Conservation (phyloP, 2,113 vertebrate species). For the Blennius ocellaris region DNA sequence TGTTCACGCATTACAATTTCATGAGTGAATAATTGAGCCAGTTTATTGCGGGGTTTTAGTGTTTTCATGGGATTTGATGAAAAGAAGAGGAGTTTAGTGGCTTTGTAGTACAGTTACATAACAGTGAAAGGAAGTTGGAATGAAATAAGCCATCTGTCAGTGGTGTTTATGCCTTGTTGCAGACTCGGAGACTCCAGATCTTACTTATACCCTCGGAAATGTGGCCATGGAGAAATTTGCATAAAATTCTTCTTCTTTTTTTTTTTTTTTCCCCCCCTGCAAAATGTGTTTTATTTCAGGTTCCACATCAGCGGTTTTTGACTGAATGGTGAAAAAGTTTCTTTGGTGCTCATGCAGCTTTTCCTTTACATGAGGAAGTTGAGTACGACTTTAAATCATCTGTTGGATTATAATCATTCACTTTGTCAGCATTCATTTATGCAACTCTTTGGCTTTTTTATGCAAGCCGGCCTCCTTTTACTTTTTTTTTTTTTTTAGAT, state of each 20-base stretch:
- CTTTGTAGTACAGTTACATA: neutral
- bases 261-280: too few species aligned
- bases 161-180: neutral
- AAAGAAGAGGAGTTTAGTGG: neutral
- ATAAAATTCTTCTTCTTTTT: neutral
- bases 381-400: too few species aligned
- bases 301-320: neutral
- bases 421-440: too few species aligned
- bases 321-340: neutral
- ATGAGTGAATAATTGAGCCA: neutral
- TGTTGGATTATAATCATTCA: too few species aligned
- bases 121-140: neutral
- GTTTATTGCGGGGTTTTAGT: neutral
- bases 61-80: neutral
- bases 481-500: too few species aligned
- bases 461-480: too few species aligned
- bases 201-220: slow-evolving; percentile 6
- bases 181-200: neutral
- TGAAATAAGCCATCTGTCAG: slow-evolving; percentile 28
- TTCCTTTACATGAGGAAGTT: too few species aligned
- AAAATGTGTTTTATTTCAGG: neutral
- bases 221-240: neutral
- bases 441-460: too few species aligned
- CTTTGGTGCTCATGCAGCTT: too few species aligned
- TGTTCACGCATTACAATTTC: neutral